Evolutionary conservation across 2,888 invertebrate species (phyloP), one percentile per base, ranked within the genome.

Genomic region (Bombylius discolor): DNA sequence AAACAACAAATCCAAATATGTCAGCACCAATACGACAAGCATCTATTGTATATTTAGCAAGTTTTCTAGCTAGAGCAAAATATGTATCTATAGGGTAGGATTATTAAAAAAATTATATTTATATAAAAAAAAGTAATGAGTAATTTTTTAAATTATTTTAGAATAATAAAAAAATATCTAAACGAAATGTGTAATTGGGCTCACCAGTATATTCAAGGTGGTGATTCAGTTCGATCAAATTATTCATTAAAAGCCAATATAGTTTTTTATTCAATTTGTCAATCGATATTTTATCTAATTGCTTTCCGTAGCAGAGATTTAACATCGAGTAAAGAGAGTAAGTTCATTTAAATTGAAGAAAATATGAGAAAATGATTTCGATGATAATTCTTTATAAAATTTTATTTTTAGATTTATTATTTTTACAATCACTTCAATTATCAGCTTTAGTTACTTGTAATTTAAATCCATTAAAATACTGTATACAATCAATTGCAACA

Each of bases 181-280:
- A 81, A 80, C 51, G 80, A 82, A 64, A 83, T 95, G 77, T 77
- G 86, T 1, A 78, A 80, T 3, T 96, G 94, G 93, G 85, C 91
- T 58, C 90, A 93, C 68, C 76, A 79, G 1, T 96, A 96, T 68
- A 85, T 93, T 50, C 65, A 70, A 51, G 65, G 67, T 45, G 64
- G 67, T 36, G 72, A 73, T 64, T 66, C 67, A 48, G 66, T 67
- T 48, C 66, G 66, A 49, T 65, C 65, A 23, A 71, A 70, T 56
- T 62, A 66, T 51, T 84, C 85, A 62, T 67, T 82, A 0, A 81
- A 84, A 64, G 81, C 85, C 0, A 95, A 98, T 68, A 80, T 84
- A 5, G 87, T 94, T 0, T 98, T 98, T 75, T 95, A 94, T 69
- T 83, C 89, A 2, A 82, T 93, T 5, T 95, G 95, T 64, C 96